phyloP scores from a whole-genome alignment of 2,888 invertebrate genomes.

The Xylophagus ater region DNA sequence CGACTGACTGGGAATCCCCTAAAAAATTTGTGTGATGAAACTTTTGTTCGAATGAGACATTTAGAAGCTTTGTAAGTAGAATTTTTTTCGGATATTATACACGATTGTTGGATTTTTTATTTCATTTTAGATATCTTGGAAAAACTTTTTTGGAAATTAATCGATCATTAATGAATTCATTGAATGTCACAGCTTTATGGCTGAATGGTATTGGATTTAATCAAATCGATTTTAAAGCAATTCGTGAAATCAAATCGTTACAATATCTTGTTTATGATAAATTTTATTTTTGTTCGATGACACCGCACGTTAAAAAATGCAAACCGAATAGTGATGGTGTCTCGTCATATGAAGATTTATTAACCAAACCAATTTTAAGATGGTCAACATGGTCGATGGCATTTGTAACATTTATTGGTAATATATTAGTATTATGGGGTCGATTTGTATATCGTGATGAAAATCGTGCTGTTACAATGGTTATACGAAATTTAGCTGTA shows the following conservation, averaged over 20 bases:
- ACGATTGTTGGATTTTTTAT: no score
- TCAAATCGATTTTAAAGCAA: slow-evolving; percentile 41
- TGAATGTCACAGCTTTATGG: slow-evolving; percentile 38
- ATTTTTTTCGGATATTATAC: no score
- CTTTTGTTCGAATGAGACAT: slow-evolving; percentile 36
- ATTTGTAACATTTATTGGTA: slow-evolving; percentile 48
- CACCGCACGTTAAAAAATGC: slow-evolving; percentile 46
- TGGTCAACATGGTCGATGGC: slow-evolving; percentile 53
- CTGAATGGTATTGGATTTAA: slow-evolving; percentile 45
- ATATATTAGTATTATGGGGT: slow-evolving; percentile 50
- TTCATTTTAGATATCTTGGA: slow-evolving; percentile 33
- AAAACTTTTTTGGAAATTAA: slow-evolving; percentile 33
- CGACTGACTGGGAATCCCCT: slow-evolving; percentile 42
- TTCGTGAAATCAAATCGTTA: slow-evolving; percentile 40
- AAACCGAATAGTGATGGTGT: slow-evolving; percentile 52
- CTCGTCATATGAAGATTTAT: slow-evolving; percentile 48
- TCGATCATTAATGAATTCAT: slow-evolving; percentile 23
- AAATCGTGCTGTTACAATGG: slow-evolving; percentile 49
- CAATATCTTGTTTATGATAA: slow-evolving; percentile 49
- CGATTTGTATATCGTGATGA: slow-evolving; percentile 49
- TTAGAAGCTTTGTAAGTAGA: slow-evolving; percentile 46
- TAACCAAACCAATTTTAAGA: slow-evolving; percentile 46
- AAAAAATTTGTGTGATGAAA: slow-evolving; percentile 33
- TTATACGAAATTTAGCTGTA: slow-evolving; percentile 53
- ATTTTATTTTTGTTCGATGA: slow-evolving; percentile 52